Percentiles rank a stretch among this genome's conserved stretches.
phyloP scores from a whole-genome alignment of 2,888 invertebrate genomes.

The Oligia fasciuncula region DNA sequence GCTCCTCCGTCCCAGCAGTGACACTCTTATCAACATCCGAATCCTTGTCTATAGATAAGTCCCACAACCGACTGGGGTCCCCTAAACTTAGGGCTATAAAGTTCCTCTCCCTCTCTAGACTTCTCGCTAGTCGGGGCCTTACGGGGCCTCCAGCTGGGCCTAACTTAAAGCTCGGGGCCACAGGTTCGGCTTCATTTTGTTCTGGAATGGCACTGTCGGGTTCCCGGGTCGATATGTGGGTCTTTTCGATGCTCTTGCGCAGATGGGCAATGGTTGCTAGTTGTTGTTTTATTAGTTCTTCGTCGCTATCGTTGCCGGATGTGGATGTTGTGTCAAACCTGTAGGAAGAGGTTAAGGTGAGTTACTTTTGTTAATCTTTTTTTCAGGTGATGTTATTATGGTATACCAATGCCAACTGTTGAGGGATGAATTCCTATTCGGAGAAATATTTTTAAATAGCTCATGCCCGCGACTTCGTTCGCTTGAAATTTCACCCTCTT shows the following conservation, averaged over 20 bases:
- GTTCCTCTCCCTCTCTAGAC: slow-evolving; percentile 82
- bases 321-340: slow-evolving; percentile 91
- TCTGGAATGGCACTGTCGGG: slow-evolving; percentile 83
- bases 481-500: too few relatives aligned
- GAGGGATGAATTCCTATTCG: too few relatives aligned
- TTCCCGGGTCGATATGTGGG: slow-evolving; percentile 83
- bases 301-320: slow-evolving; percentile 92
- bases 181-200: slow-evolving; percentile 81
- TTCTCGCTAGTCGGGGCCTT: slow-evolving; percentile 81
- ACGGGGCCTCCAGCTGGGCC: slow-evolving; percentile 89
- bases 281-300: slow-evolving; percentile 84
- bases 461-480: too few relatives aligned
- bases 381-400: too few relatives aligned
- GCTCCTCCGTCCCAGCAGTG: slow-evolving; percentile 92
- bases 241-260: slow-evolving; percentile 86
- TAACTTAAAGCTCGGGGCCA: slow-evolving; percentile 92
- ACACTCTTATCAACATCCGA: slow-evolving; percentile 90
- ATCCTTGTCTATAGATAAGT: slow-evolving; percentile 85
- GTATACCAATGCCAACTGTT: too few relatives aligned
- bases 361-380: too few relatives aligned
- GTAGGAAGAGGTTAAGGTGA: slow-evolving; percentile 6
- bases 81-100: slow-evolving; percentile 85
- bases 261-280: slow-evolving; percentile 83
- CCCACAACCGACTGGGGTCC: slow-evolving; percentile 85
- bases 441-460: too few relatives aligned